Conservation (phyloP, 2,888 invertebrate genomes). For the Pegoplata infirma region DNA sequence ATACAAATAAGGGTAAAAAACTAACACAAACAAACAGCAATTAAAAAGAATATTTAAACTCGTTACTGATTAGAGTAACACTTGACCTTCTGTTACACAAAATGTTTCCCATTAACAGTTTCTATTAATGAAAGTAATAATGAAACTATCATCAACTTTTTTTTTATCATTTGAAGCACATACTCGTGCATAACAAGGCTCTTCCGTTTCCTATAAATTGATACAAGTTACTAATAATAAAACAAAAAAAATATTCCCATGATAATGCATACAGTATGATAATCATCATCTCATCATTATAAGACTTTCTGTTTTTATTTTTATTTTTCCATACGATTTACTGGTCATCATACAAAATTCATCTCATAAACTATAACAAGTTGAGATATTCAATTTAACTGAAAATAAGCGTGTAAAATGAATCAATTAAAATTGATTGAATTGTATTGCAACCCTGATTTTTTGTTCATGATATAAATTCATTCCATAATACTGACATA, state of each 20-base stretch:
- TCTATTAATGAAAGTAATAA: conserved; percentile 9
- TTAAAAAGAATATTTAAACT: not conserved
- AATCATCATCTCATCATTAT: conserved; percentile 9
- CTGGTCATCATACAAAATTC: conserved; percentile 29
- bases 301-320: not conserved
- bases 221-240: conserved; percentile 15
- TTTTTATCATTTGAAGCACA: conserved; percentile 19
- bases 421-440: conserved; percentile 76
- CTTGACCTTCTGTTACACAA: conserved; percentile 37
- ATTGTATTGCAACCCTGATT: conserved; percentile 60
- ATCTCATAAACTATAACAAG: not conserved
- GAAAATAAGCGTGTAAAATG: conserved; percentile 67
- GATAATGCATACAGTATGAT: conserved; percentile 27
- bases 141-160: conserved; percentile 21
- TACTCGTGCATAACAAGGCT: conserved; percentile 34
- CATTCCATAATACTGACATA: not conserved
- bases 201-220: conserved; percentile 51
- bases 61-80: conserved; percentile 10
- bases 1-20: conserved; percentile 12
- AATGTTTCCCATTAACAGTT: conserved; percentile 6
- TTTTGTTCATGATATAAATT: conserved; percentile 5
- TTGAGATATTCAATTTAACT: conserved; percentile 32
- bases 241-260: conserved; percentile 35
- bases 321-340: not conserved
- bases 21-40: conserved; percentile 15